Evolutionary conservation across 1,140 invertebrate genomes (phyloP), one percentile per base, ranked within the genome.

Genomic region (Cherax destructor): DNA sequence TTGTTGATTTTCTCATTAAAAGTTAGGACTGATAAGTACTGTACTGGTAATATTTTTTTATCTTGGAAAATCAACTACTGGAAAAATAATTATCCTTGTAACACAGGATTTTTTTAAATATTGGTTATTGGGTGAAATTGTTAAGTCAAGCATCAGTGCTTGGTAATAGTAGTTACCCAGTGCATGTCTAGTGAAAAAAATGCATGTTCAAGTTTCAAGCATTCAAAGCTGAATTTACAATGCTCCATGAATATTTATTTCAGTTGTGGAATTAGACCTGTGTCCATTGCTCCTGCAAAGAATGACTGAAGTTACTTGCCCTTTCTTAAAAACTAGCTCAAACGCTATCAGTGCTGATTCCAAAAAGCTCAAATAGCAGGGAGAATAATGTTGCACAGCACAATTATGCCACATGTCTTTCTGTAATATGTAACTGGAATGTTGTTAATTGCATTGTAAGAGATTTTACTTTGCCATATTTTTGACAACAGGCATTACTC

Each of bases 371-470:
- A 88, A 88, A 49, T 16, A 61, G 30, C 59, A 88, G 59, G 52
- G 49, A 52, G 79, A 78, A 80, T 50, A 61, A 30, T 72, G 18
- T 30, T 61, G 65, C 79, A 81, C 87, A 83, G 87, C 87, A 88
- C 87, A 88, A 78, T 50, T 83, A 61, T 88, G 79, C 87, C 79
- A 52, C 61, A 74, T 69, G 86, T 88, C 86, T 88, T 88, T 88
- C 86, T 88, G 56, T 88, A 88, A 30, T 80, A 81, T 88, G 49
- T 80, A 88, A 56, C 56, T 69, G 65, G 79, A 61, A 81, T 52
- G 56, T 78, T 81, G 79, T 47, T 88, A 30, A 76, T 65, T 72
- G 61, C 47, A 85, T 61, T 77, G 24, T 72, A 77, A 69, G 50
- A 77, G 52, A 47, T 61, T 78, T 56, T 76, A 59, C 56, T 30